Base-by-base conservation (phyloP, 2,888 invertebrate genomes). In the Phorcus lineatus region DNA sequence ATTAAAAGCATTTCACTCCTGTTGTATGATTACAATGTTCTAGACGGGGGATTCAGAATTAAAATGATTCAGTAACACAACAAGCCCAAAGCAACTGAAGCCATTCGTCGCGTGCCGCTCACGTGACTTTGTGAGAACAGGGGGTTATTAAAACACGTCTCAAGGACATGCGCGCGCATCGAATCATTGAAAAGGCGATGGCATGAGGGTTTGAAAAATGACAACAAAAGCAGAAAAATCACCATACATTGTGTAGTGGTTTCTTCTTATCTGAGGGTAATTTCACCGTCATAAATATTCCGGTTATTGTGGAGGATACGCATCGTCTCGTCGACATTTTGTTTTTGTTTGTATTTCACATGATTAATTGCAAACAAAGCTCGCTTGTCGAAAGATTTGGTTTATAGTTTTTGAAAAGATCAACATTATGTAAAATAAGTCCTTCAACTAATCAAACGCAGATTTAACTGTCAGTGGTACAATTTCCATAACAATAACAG, bases 131-230 rank as follows among this genome's bases (percentile, higher is more conserved):
- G 70, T 70, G 70, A 70, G 40, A 70, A 36, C 70, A 40, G 70
- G 70, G 57, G 70, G 70, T 70, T 70, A 70, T 70, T 70, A 70
- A 70, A 70, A 70, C 70, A 70, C 70, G 36, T 70, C 70, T 70
- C 70, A 36, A 70, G 70, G 70, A 70, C 40, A 70, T 70, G 70
- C 70, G 70, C 70, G 36, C 70, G 70, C 70, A 70, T 70, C 70
- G 70, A 31, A 19, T 70, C 40, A 31, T 19, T 40, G 70, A 40
- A 19, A 19, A 16, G 40, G 36, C 70, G 40, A 36, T 70, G 70
- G 70, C 70, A 70, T 70, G 70, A 40, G 70, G 70, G 70, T 70
- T 40, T 13, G 70, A 36, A 70, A 36, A 36, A 31, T 70, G 70
- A 19, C 31, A 70, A 70, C 70, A 70, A 70, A 36, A 36, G 70